A percentile compares a stretch with the other conserved stretches of the same genome.
Evolutionary conservation across 2,113 vertebrate species (phyloP).

Genomic region (Zapornia atra): DNA sequence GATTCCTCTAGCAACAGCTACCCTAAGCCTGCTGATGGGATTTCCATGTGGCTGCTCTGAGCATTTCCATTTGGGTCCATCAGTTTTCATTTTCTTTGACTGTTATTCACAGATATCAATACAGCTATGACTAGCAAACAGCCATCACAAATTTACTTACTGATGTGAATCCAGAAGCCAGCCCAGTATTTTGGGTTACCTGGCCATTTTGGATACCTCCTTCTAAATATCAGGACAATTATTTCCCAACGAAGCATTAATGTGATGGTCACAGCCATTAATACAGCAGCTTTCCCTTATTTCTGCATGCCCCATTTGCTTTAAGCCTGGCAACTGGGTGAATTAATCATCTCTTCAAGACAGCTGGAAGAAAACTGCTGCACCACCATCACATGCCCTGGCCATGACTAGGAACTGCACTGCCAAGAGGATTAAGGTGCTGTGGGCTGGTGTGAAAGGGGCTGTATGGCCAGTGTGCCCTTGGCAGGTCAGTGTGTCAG

Average conservation of each 20-base stretch:
- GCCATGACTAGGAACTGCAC: neutral
- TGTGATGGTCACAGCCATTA: neutral
- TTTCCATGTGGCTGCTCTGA: neutral
- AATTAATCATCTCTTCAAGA: neutral
- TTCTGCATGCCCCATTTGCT: slow-evolving; percentile 3
- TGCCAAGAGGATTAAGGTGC: neutral
- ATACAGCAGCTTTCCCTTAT: neutral
- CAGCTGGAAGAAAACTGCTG: neutral
- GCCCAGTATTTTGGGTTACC: neutral
- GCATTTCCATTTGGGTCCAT: neutral
- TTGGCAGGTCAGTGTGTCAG: neutral
- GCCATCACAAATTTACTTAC: neutral
- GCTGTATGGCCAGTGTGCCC: neutral
- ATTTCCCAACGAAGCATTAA: slow-evolving; percentile 26
- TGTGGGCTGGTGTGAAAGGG: neutral
- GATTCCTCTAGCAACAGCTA: neutral
- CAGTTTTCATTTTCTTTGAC: neutral
- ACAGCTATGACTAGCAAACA: neutral
- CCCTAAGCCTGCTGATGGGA: neutral
- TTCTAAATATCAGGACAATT: neutral
- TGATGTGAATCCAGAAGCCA: neutral
- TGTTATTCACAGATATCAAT: neutral
- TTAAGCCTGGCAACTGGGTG: neutral
- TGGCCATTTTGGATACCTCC: neutral
- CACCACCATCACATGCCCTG: neutral